Base-by-base conservation (phyloP, 2,113 vertebrate species). In the Erythrocebus patas region DNA sequence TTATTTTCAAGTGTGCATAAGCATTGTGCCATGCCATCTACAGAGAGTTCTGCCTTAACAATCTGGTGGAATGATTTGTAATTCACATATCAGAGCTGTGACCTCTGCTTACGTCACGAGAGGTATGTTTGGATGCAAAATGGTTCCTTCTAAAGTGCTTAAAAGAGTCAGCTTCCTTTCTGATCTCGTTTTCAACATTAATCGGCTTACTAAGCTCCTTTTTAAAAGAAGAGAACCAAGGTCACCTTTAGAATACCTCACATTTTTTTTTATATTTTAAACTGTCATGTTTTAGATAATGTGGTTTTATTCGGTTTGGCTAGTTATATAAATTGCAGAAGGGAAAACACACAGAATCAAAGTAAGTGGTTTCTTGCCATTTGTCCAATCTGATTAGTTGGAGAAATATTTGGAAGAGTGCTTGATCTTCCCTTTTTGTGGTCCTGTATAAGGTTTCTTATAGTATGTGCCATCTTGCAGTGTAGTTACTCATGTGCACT, bases 301-400 rank as follows among this genome's bases (percentile, higher is more conserved):
- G 6, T 82, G n/a, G 1, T 50, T 94, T 92, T 55, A n/a, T 95
- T 97, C 92, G 78, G 32, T 89, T 97, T 93, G 84, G n/a, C 30
- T 95, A 68, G 78, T 81, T 72, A 70, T 81, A 22, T 84, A 70
- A 59, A 38, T 45, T 85, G 55, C 17, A 88, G 59, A 95, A 73
- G 38, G 50, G 30, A 84, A 83, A 94, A 87, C 50, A 38, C 50
- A 32, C 12, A 68, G 45, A 95, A 88, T 92, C 43, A 40, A 61
- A 78, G 32, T 32, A 80, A 86, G 64, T 55, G 16, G 27, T 27
- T 95, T 78, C 20, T 45, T 84, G 57, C 50, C 27, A 16, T 66
- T 91, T 50, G 38, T 83, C 43, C 59, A 43, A 8, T 89, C 20
- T n/a, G 75, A 55, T 93, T 89, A 93, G 59, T 59, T 92, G 87